A percentile compares a stretch with the other conserved stretches of the same genome.
phyloP scores from a whole-genome alignment of 2,888 invertebrate genomes.

The Hirtodrosophila duncani region DNA sequence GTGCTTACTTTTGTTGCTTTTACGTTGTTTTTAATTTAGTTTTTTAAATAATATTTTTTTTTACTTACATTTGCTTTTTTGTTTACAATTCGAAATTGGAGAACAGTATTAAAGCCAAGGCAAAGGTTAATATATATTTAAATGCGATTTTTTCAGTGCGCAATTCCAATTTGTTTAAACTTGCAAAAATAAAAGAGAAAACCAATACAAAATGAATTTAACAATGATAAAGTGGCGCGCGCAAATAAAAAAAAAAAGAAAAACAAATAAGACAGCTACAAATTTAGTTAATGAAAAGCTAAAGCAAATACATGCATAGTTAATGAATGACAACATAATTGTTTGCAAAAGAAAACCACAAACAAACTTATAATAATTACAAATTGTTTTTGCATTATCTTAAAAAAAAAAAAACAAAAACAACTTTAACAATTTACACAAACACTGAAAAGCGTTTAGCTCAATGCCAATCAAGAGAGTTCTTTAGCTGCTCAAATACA shows the following conservation, averaged over 20 bases:
- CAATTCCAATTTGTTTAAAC: conserved; percentile 60
- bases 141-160: conserved; percentile 49
- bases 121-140: conserved; percentile 45
- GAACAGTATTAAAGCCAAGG: conserved; percentile 65
- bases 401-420: conserved; percentile 19
- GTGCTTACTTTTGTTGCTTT: conserved; percentile 21
- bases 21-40: conserved; percentile 3
- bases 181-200: conserved; percentile 14
- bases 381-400: conserved; percentile 50
- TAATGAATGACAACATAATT: conserved; percentile 12
- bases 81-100: conserved; percentile 64
- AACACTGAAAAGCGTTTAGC: too few species aligned
- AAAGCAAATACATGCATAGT: conserved; percentile 10
- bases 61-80: too few species aligned
- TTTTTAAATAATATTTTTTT: conserved; percentile 5
- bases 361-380: conserved; percentile 32
- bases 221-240: conserved; percentile 31
- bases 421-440: too few species aligned
- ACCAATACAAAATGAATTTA: conserved; percentile 17
- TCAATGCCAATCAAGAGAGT: too few species aligned
- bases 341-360: conserved; percentile 4
- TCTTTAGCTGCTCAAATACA: too few species aligned
- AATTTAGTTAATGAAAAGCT: neutral
- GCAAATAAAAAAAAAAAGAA: conserved; percentile 31
- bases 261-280: conserved; percentile 10